These are phyloP conservation scores for Silurus asotus DNA, from an alignment of 2,113 vertebrate species.

Conservation along the genomic window DNA sequence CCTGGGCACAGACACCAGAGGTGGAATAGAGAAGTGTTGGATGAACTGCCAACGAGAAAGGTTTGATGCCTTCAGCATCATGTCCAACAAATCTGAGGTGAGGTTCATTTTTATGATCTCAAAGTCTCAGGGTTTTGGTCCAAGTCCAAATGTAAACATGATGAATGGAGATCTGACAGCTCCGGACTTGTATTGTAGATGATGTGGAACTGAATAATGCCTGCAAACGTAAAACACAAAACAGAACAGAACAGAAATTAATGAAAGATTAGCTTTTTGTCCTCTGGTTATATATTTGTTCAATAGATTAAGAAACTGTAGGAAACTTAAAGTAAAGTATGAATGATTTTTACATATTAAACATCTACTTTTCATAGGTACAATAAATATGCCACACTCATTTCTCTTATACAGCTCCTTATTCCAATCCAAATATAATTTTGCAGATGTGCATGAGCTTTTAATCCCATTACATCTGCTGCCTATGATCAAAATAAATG, in stretches of 20 bases:
- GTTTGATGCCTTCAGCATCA: conserved; percentile 55
- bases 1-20: conserved; percentile 54
- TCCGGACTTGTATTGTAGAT: not conserved
- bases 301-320: not conserved
- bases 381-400: not conserved
- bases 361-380: not conserved
- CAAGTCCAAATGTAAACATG: not conserved
- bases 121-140: not conserved
- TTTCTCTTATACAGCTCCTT: not conserved
- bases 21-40: conserved; percentile 52
- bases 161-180: not conserved
- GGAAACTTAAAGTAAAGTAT: not conserved
- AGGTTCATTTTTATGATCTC: conserved; percentile 52
- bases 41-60: conserved; percentile 58
- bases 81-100: conserved; percentile 49
- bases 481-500: too few species aligned
- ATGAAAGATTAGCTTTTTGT: not conserved
- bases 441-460: not conserved
- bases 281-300: not conserved
- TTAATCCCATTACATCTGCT: not conserved
- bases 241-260: not conserved
- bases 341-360: not conserved
- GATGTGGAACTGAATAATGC: not conserved
- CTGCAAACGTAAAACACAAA: not conserved
- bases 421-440: not conserved